A percentile compares a stretch with the other conserved stretches of the same genome.
Evolutionary conservation across 1,140 invertebrate genomes (phyloP).

Genomic region (Aphelenchoides fujianensis): DNA sequence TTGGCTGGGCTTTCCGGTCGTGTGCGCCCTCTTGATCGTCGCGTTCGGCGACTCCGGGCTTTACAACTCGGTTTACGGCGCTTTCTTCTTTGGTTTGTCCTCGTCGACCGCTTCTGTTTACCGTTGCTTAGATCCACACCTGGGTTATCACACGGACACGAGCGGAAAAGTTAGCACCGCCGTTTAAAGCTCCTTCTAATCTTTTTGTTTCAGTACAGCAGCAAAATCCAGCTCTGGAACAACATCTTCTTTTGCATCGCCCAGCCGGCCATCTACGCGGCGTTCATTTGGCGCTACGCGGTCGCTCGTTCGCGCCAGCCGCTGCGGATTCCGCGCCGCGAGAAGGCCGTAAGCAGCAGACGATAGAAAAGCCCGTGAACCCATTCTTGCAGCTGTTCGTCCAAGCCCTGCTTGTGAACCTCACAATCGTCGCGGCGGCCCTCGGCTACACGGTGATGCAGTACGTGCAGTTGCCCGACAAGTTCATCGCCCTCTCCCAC

Average conservation of each 20-base stretch:
- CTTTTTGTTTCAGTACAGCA: neutral
- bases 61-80: neutral
- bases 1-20: neutral
- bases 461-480: neutral
- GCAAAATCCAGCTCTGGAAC: neutral
- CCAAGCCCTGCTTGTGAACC: neutral
- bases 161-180: neutral
- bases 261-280: neutral
- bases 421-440: neutral
- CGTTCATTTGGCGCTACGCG: neutral
- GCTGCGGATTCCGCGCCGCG: neutral
- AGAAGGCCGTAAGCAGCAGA: neutral
- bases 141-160: neutral
- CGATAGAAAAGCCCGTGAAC: no score
- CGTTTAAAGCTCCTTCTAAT: neutral
- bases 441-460: neutral
- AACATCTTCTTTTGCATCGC: neutral
- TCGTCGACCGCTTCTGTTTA: no score
- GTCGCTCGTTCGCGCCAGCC: neutral
- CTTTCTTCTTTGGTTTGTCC: slow-evolving; percentile 14
- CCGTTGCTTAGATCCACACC: neutral
- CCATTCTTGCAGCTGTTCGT: neutral
- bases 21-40: neutral
- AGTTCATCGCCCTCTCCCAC: neutral
- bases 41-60: neutral